Evolutionary conservation across 35 echinoderm and acorn worm genomes (phyloP), one percentile per base, ranked within the genome.

Genomic region (Ophiothrix spiculata): DNA sequence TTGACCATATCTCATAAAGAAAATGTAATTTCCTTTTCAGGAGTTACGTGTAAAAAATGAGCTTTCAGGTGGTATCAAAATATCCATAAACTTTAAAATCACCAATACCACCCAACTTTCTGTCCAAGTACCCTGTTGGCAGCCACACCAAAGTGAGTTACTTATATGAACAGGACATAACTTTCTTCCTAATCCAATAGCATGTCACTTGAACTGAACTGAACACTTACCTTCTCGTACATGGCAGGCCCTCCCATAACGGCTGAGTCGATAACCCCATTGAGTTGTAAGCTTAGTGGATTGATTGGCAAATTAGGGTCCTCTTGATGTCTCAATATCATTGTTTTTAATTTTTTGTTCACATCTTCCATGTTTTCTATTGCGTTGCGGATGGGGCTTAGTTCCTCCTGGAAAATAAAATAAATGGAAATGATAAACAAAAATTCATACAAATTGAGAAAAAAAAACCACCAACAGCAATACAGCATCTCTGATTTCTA

Each of bases 281-380:
- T 99, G 37, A 99, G 89, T 69, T 91, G 86, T 23, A 93, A 79
- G 38, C 96, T 99, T 0, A 99, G 86, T 8, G 92, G 91, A 28
- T 99, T 94, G 81, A 99, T 87, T 37, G 93, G 96, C 23, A 94
- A 83, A n/a, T 84, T 91, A 12, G 77, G 78, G 23, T 99, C 92
- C 21, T 87, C 96, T 73, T 99, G 88, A 63, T 99, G 90, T 63
- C 94, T 89, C 15, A 83, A 90, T 25, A 97, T 91, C 42, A 97
- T 86, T 46, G 81, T 56, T 81, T 90, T 97, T 75, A 97, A 35
- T 69, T 93, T 97, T 8, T 88, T 49, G 75, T 97, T 97, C 36
- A 90, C 87, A 78, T 97, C 95, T 69, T 97, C 95, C 95, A 97
- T 97, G 35, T 84, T 97, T 76, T 97, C 95, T 25, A 97, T 93